A percentile compares a stretch with the other conserved stretches of the same genome.
These are phyloP conservation scores for Bellardia pandia DNA, from an alignment of 2,888 invertebrate genomes.

Conservation along the genomic window DNA sequence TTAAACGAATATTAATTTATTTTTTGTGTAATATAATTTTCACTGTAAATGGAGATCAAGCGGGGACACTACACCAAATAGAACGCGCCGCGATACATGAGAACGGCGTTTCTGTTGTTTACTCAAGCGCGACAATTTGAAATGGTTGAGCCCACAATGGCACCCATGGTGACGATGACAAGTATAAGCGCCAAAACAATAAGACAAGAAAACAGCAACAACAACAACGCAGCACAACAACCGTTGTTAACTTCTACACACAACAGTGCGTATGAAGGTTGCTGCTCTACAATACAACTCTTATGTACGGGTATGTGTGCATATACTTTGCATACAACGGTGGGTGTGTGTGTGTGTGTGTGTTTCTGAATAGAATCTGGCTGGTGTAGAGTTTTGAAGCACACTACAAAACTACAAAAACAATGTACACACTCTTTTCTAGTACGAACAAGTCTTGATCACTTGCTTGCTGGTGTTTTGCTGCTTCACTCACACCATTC, in stretches of 20 bases:
- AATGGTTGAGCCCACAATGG: slow-evolving; percentile 80
- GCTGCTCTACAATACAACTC: slow-evolving; percentile 30
- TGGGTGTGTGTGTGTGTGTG: not conserved
- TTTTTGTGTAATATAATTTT: slow-evolving; percentile 47
- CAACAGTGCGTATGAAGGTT: slow-evolving; percentile 56
- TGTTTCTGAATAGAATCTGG: not conserved
- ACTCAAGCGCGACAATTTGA: slow-evolving; percentile 82
- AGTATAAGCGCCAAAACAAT: slow-evolving; percentile 71
- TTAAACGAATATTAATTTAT: slow-evolving; percentile 22
- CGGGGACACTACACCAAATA: slow-evolving; percentile 56
- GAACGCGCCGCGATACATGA: slow-evolving; percentile 72
- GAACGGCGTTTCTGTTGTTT: slow-evolving; percentile 79
- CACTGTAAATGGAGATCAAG: slow-evolving; percentile 67
- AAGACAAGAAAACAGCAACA: slow-evolving; percentile 53
- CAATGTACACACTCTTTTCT: not conserved
- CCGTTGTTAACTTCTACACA: slow-evolving; percentile 45
- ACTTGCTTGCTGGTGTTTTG: slow-evolving; percentile 45
- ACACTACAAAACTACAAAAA: slow-evolving; percentile 65
- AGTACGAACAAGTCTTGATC: slow-evolving; percentile 60
- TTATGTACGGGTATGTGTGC: not conserved
- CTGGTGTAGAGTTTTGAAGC: slow-evolving; percentile 60
- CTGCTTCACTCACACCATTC: slow-evolving; percentile 58
- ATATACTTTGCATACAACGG: too few species aligned
- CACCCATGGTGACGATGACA: slow-evolving; percentile 75
- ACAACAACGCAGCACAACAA: slow-evolving; percentile 35